These are phyloP conservation scores for Centrocercus urophasianus DNA, from an alignment of 2,113 vertebrate species.

Conservation along the genomic window DNA sequence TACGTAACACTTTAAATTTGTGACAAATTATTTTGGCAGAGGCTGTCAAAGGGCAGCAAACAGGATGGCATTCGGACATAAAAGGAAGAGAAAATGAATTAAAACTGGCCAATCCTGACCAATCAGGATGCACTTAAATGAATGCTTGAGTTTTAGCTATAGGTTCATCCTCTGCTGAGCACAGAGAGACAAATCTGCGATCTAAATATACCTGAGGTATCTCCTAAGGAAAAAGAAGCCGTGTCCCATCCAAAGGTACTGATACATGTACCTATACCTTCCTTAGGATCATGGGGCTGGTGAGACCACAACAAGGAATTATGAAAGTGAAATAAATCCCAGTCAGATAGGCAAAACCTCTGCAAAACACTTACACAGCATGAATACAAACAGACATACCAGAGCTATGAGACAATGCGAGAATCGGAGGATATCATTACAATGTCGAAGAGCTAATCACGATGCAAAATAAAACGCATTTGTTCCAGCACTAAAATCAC, in stretches of 20 bases:
- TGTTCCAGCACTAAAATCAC: not conserved
- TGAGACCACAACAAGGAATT: slow-evolving; percentile 35
- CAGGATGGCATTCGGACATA: not conserved
- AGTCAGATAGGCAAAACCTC: slow-evolving; percentile 50
- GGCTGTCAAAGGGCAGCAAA: not conserved
- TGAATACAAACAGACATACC: slow-evolving; percentile 74
- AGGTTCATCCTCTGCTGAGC: not conserved
- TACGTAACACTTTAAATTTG: not conserved
- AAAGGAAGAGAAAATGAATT: not conserved
- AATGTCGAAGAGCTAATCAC: slow-evolving; percentile 43
- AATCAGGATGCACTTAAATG: not conserved
- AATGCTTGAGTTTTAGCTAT: not conserved
- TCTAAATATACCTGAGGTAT: not conserved
- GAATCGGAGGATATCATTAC: slow-evolving; percentile 57
- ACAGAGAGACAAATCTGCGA: not conserved
- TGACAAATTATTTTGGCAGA: not conserved
- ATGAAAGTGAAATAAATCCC: slow-evolving; percentile 75
- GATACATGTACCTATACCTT: not conserved
- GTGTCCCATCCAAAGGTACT: not conserved
- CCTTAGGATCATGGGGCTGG: not conserved
- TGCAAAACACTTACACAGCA: slow-evolving; percentile 60
- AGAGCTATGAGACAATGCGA: slow-evolving; percentile 74
- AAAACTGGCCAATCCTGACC: not conserved
- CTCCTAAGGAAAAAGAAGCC: not conserved
- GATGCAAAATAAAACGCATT: slow-evolving; percentile 22